These are phyloP conservation scores for Sphyrna mokarran DNA, from an alignment of 2,113 vertebrate genomes.

Conservation along the genomic window DNA sequence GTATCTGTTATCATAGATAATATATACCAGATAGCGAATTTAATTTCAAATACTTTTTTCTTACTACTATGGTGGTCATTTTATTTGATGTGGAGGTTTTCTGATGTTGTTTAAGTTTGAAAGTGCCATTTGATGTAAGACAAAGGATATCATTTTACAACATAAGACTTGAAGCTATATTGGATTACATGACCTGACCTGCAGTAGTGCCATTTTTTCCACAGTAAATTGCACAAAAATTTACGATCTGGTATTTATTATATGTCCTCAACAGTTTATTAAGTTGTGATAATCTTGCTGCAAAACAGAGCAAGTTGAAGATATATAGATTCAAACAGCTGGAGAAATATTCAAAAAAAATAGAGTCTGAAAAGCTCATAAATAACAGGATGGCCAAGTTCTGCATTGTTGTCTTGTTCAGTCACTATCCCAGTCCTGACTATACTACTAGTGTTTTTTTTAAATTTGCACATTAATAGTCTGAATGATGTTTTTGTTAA, in stretches of 20 bases:
- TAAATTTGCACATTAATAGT: background rate
- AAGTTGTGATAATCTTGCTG: conserved; percentile 33
- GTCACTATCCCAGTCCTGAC: background rate
- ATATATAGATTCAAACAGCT: background rate
- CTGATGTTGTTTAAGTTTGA: conserved; percentile 34
- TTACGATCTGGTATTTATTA: conserved; percentile 37
- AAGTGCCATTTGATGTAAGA: conserved; percentile 38
- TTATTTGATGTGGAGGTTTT: conserved; percentile 35
- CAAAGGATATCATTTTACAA: conserved; percentile 36
- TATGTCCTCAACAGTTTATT: conserved; percentile 33
- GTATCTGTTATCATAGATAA: conserved; percentile 35
- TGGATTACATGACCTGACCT: conserved; percentile 35
- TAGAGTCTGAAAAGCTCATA: background rate
- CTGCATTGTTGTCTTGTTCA: background rate
- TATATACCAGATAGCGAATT: conserved; percentile 34
- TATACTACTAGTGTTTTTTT: too few relatives aligned
- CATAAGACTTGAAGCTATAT: conserved; percentile 33
- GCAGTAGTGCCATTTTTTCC: conserved; percentile 30
- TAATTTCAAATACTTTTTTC: conserved; percentile 35
- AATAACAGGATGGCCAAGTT: background rate
- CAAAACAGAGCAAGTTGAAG: conserved; percentile 4
- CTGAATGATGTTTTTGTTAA: background rate
- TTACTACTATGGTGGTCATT: conserved; percentile 32
- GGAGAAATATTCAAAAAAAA: background rate
- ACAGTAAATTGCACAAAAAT: conserved; percentile 31